Evolutionary conservation across 64 coral and sea anemone species (phyloP), one percentile per base, ranked within the genome.

Genomic region (Stichodactyla helianthus): DNA sequence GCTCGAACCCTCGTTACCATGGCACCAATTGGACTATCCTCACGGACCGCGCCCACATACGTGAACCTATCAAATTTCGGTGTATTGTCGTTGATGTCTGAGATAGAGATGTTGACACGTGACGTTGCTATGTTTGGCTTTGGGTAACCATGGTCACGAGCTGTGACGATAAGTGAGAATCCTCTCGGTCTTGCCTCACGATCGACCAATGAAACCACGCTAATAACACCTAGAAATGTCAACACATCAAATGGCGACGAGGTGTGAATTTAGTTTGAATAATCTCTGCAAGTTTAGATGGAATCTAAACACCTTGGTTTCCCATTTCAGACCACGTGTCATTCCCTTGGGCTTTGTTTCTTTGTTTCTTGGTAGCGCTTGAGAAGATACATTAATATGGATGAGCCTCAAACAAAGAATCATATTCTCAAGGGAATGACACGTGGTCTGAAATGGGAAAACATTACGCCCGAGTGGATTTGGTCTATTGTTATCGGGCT

Each of bases 31-130:
- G 35, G 51, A 27, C 87, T 86, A 57, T 96, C 94, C 70, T 96
- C 94, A 71, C 94, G 82, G 20, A 96, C 85, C 53, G 64, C 77
- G 22, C 91, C 94, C 16, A 83, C 88, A 85, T 96, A 96, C 1
- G 91, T 93, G n/a, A 96, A 96, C 62, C 90, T 93, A 86, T 93
- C 85, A 82, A 96, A 96, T 79, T 71, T 79, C 61, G 94, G 94
- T 25, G 88, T 67, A 19, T 96, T 96, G 50, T 96, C 94, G 55
- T 98, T 98, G 31, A 94, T 85, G 79, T 98, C 95, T 54, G 92
- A 94, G 51, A 98, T 86, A 1, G 89, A 89, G 14, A 98, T 87
- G 63, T 98, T 98, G 20, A 98, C 84, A 14, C 82, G 74, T 2
- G 89, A 83, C 8, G 79, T 92, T 19, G 95, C 86, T 6, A 80